Evolutionary conservation across 2,113 vertebrate species (phyloP), one percentile per base, ranked within the genome.

Genomic region (Verasper variegatus): DNA sequence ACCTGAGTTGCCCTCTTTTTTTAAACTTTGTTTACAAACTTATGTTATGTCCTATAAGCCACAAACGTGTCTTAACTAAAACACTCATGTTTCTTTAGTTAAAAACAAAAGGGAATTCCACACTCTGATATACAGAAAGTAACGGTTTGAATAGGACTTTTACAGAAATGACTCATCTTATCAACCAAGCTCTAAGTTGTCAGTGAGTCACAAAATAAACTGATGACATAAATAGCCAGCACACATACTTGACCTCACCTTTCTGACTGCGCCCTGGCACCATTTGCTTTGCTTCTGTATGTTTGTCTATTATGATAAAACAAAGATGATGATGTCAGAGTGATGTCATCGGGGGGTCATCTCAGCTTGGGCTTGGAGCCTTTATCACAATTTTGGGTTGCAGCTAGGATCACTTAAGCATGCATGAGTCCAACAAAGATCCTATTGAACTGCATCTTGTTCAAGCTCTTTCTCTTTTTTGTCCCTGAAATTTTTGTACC

Each of bases 51-150:
- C 62, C 51, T 63, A 8, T 23, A 56, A 74, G 55, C 67, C 68
- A 78, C 65, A 58, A 21, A 74, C 47, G 66, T 79, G 74, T 84
- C 79, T 78, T 76, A 75, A 69, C 18, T 55, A 35, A 65, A 83
- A 27, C 27, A 8, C 10, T 3, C 7, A 3, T 58, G 17, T 57
- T 47, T 24, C 7, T 54, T 55, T 7, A 23, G 17, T 35, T 35
- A 13, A 40, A 62, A 82, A n/a, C 26, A 1, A 7, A 4, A 54
- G 10, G 54, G 47, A 23, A 65, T 42, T 13, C 40, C 40, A n/a
- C 20, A 15, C 12, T 14, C 54, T 24, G 54, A 40, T 61, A n/a
- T 37, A 35, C 67, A 7, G 42, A 74, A 68, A 59, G 14, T 21
- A 20, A 8, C 1, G n/a, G 13, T 58, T 37, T 37, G 35, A 37